Base-by-base conservation (phyloP, 2,797 vertebrate species). In the Thunnus albacares region DNA sequence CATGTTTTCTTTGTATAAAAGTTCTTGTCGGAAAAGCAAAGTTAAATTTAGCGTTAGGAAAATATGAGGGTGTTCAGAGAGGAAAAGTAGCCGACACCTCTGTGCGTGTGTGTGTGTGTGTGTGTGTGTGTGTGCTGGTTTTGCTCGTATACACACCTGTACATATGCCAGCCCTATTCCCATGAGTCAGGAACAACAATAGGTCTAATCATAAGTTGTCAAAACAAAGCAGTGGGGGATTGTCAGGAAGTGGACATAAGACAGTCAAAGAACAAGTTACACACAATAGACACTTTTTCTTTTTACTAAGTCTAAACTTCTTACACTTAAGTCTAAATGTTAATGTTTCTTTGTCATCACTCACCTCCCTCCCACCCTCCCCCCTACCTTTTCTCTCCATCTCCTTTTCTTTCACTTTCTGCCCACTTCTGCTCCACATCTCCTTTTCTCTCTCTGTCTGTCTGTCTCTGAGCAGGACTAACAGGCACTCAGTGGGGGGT, bases 401-500 rank as follows among this genome's bases (percentile, higher is more conserved):
- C 43, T 13, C 33, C 33, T 51, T 61, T 45, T 57, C 63, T 66
- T 24, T 75, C 20, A 47, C 63, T 51, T 38, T 53, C 41, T 61
- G 4, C 20, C 22, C 51, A 58, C 24, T 1, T 63, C 11, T 69
- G 22, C 4, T 59, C 13, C 26, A 33, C 59, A 24, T 74, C 24
- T 13, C 6, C 14, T 35, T 78, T 26, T 57, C 49, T 51, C 33
- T 51, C 11, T 51, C 3, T 55, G 18, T 65, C 20, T 67, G 5
- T 45, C 22, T 43, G 9, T 67, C 18, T 65, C n/a, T 78, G 41
- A 24, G 18, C 88, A 97, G 97, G 90, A 93, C 80, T 0, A 96
- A 95, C 87, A 94, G 96, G 47, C 95, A 94, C 11, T 95, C 67
- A 0, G 89, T 94, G 10, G 95, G 93, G 33, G 94, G 72, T 15